Base-by-base conservation (phyloP, 1,140 invertebrate genomes). In the Achroia grisella region DNA sequence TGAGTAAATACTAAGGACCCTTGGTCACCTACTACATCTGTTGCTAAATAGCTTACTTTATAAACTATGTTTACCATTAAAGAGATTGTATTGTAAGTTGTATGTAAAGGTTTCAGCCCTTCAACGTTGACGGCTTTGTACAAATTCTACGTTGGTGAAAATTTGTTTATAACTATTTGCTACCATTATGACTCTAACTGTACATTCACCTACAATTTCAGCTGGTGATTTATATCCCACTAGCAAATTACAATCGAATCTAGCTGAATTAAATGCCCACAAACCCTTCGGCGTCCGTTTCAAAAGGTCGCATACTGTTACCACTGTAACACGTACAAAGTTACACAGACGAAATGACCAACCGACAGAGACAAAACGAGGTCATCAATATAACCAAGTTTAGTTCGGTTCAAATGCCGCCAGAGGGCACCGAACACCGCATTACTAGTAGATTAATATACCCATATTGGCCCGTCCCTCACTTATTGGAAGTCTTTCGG, bases 281-380 rank as follows among this genome's bases (percentile, higher is more conserved):
- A 33, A 45, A 44, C 51, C 56, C 52, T 58, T 55, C 28, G 30
- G 35, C 42, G 36, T 23, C 17, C 17, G 17, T 23, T 9, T 31
- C 30, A 39, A 61, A 56, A 65, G 59, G 64, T 58, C 58, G 48
- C 50, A 36, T 34, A 37, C 40, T 48, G 47, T 56, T 46, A 31
- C 34, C 17, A 23, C 17, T 52, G 47, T 45, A 56, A 54, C 48
- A 52, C 58, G 44, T 55, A 45, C 65, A 48, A 63, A 74, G 53
- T 57, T 60, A 62, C 58, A 74, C 62, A 67, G 57, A 63, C 56
- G 54, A 56, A 67, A 62, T 53, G 65, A 52, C 61, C 49, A 56
- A 14, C 32, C 42, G 74, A 82, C 75, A 57, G 44, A 71, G 74
- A 83, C 69, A 68, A 74, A 83, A 64, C 52, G 66, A 41, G 55